Base-by-base conservation (phyloP, 2,113 vertebrate species). In the Haemorhous mexicanus region DNA sequence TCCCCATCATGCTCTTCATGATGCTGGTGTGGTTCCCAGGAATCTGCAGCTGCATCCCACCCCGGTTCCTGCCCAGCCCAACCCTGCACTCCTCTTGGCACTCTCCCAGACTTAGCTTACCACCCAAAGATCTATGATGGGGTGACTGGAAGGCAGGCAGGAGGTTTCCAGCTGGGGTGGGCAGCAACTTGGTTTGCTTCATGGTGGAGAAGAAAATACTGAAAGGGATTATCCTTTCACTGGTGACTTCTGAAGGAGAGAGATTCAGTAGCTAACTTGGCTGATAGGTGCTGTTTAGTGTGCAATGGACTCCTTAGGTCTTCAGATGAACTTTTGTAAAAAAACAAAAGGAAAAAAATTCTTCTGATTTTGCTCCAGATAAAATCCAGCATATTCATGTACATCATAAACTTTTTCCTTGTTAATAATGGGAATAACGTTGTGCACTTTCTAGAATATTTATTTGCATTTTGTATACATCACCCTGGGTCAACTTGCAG, bases 381-480 rank as follows among this genome's bases (percentile, higher is more conserved):
- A 49, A 75, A 74, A 16, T 3, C 2, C 17, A 63, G 35, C 14
- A 68, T 79, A 32, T 63, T 27, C 6, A 5, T 16, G 7, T 28
- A 19, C 6, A n/a, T 23, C 0, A 39, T 37, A 27, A 9, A 61
- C 19, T 67, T 82, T 84, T 73, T 27, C 30, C 24, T 35, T 70
- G 22, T 78, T 70, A 87, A 72, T 67, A 46, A 23, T 50, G 39
- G 44, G 62, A 95, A 79, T 50, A 43, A 39, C 11, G 3, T 44
- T 55, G 18, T 72, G 11, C 1, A 3, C 79, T 93, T 92, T 16
- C 56, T 72, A 0, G 67, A 56, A 37, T 32, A 28, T 13, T 82
- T 79, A 21, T 1, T 7, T 6, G 2, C 15, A 11, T 61, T 59
- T 74, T n/a, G 5, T 58, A 6, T 62, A 27, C 0, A 0, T 70